Evolutionary conservation across 92 coral and sea anemone species (phyloP), one percentile per base, ranked within the genome.

Genomic region (Palythoa grandiflora): DNA sequence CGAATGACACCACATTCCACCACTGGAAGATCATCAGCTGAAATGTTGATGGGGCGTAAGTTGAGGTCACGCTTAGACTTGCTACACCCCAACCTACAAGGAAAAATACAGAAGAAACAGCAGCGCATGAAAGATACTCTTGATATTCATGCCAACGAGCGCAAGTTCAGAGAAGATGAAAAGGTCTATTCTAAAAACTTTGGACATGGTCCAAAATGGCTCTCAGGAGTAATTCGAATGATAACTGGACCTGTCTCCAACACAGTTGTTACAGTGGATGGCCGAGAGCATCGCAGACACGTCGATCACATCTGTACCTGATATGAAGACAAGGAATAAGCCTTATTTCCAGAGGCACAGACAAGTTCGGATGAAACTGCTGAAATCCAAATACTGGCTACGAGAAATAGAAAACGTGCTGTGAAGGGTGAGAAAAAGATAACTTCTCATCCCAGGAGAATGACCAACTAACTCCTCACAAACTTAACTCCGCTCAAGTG

Each of bases 1-100:
- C 68, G 91, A 75, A 66, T 92, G 91, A 92, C 91, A 59, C 95
- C 91, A 59, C 84, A 91, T 51, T 79, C 91, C 9, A 60, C 85
- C 36, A 92, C 89, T 13, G 91, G 91, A 71, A 88, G 81, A 76
- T 92, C 89, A 3, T 90, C 93, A 6, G 78, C 95, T 79, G 93
- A 92, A 61, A 54, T 92, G 57, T 75, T 89, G 57, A 85, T 87
- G 79, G 89, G 90, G 74, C 78, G 91, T 66, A 87, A 83, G 79
- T 86, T 90, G 61, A 87, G 91, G 65, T 89, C 92, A 20, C 87
- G 83, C 53, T 71, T 92, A 51, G 95, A 90, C 71, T 75, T 93
- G 39, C 38, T 90, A 1, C 90, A 83, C 80, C 91, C 91, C 36
- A 88, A 84, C 28, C 73, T 87, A 20, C 87, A 79, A 28, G 71